Evolutionary conservation across 1,140 invertebrate genomes (phyloP), one percentile per base, ranked within the genome.

Genomic region (Epicauta chinensis): DNA sequence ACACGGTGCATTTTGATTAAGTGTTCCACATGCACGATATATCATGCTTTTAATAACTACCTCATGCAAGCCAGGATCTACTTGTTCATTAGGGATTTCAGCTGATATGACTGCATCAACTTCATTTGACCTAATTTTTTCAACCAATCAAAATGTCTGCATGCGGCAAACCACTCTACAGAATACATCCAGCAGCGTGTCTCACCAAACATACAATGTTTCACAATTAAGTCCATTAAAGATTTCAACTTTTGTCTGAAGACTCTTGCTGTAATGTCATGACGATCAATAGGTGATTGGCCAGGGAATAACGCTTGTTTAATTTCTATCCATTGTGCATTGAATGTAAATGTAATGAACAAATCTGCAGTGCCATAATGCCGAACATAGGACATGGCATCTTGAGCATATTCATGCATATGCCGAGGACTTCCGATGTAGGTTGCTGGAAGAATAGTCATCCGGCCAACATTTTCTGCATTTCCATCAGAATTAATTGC

Each of bases 71-170:
- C 47, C 15, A 52, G 63, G 67, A 65, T 79, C 70, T 37, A 15
- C 61, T 34, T 58, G 35, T 34, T 38, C 41, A 71, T 79, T 67
- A 23, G 79, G 76, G 49, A 81, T 73, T 71, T 80, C 76, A 4
- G 75, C 77, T 35, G 52, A 79, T n/a, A n/a, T 75, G 7, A 77
- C 57, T 23, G 67, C 48, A 65, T 79, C 75, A 46, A 77, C 74
- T 51, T 70, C 34, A 48, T 71, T 57, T 34, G 69, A 62, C 0
- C n/a, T 45, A 36, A 75, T 68, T 64, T 57, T 72, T 3, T 67
- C 48, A 12, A 61, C 54, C 44, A 12, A 77, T 37, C 0, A 76
- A 49, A 42, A 68, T 65, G 54, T 68, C 64, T 51, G 57, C 64
- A 64, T 77, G 76, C 1, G 75, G 73, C 16, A 77, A 57, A 73